Evolutionary conservation across 2,797 vertebrate species (phyloP), one percentile per base, ranked within the genome.

Genomic region (Sebastes taczanowskii): DNA sequence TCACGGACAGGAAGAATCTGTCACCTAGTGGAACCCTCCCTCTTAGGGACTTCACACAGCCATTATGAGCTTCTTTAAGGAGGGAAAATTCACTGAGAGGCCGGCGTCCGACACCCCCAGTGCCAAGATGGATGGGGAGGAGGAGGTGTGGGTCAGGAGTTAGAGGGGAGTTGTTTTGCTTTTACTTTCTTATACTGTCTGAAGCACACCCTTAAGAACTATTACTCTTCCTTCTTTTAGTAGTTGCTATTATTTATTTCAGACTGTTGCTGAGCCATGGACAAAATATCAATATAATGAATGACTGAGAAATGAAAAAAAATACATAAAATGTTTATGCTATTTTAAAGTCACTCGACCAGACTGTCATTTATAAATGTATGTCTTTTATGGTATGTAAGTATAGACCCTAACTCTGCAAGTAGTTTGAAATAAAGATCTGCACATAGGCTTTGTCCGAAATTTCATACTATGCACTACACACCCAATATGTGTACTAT

Each of bases 1-100:
- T 96, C 92, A 95, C 86, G 90, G 96, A 95, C 94, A 94, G 94
- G 94, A 94, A 93, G 95, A 94, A 96, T 95, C 94, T 95, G 93
- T 97, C 96, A 96, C 96, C 93, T 93, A 95, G 88, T 94, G 93
- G 95, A 96, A 91, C 91, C 89, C 90, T 85, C 90, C 90, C 94
- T 94, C 91, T 94, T 85, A 89, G 90, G 91, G 92, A 94, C 93
- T 94, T 94, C 94, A 93, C 89, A 94, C 87, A 85, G 90, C 89
- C 92, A 95, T 95, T 95, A 95, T 95, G 93, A 94, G 89, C 92
- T 94, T 91, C 91, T 93, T 93, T 91, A 95, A 94, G 92, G 89
- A 91, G 84, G 80, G 88, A 89, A 89, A 90, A 92, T 91, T 91
- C 88, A 92, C 89, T 86, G 73, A 87, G 86, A 93, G 88, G 87